Conservation (phyloP, 2,113 vertebrate species). For the Clarias magur region DNA sequence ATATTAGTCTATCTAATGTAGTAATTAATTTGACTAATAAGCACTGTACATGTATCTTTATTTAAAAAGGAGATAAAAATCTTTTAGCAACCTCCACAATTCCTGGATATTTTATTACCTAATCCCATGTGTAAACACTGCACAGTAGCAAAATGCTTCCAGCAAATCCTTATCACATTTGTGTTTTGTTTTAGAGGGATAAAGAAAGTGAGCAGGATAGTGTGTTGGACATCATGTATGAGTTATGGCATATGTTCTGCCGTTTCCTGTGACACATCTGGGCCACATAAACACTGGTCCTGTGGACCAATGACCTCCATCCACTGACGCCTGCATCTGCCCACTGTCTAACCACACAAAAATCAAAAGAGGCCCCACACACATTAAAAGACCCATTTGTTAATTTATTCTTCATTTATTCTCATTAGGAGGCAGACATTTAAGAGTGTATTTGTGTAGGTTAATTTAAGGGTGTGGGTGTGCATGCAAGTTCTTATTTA, state of each 20-base stretch:
- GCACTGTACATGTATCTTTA: background rate
- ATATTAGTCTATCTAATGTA: background rate
- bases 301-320: constrained; percentile 45
- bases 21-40: background rate
- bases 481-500: background rate
- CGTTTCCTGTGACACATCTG: constrained; percentile 54
- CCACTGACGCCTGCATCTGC: constrained; percentile 35
- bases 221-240: constrained; percentile 27
- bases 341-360: constrained; percentile 35
- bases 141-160: constrained; percentile 30
- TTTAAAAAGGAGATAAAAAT: constrained; percentile 14
- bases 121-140: background rate
- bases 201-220: constrained; percentile 19
- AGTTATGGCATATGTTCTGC: constrained; percentile 39
- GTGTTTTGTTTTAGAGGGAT: constrained; percentile 26
- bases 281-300: constrained; percentile 46
- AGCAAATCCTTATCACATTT: constrained; percentile 4
- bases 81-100: constrained; percentile 6
- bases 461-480: background rate
- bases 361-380: constrained; percentile 26
- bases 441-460: constrained; percentile 14
- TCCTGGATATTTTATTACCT: constrained; percentile 24
- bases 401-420: constrained; percentile 51
- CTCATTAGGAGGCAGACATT: constrained; percentile 39
- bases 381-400: constrained; percentile 41